phyloP scores from a whole-genome alignment of 2,888 invertebrate species.

The Amorpha juglandis region DNA sequence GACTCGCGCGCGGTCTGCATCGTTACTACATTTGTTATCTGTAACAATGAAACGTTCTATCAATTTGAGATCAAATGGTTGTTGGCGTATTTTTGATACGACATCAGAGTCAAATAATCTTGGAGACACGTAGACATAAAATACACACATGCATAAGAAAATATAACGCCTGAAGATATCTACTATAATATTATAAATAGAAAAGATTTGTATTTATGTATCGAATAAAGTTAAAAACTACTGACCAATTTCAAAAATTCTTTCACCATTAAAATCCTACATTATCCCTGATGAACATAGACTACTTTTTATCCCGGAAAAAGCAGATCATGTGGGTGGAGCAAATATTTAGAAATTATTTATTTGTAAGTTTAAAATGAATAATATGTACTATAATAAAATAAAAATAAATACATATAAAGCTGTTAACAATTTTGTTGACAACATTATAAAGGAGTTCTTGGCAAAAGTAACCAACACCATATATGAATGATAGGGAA shows the following conservation, averaged over 20 bases:
- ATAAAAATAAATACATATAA: not conserved
- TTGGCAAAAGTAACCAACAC: not conserved
- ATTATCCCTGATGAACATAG: no score
- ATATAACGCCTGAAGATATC: no score
- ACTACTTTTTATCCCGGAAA: no score
- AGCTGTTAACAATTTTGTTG: not conserved
- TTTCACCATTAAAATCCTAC: no score
- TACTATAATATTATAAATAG: not conserved
- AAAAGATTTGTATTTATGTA: no score
- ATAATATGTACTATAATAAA: not conserved
- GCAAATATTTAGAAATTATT: not conserved
- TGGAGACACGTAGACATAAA: no score
- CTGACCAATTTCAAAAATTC: no score
- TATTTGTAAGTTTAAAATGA: not conserved
- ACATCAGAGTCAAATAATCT: conserved; percentile 12
- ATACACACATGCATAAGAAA: no score
- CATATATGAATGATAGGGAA: conserved; percentile 10
- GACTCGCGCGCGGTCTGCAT: conserved; percentile 80
- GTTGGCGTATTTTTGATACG: not conserved
- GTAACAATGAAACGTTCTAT: conserved; percentile 48
- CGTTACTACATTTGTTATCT: conserved; percentile 71
- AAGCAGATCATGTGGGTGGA: no score
- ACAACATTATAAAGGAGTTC: not conserved
- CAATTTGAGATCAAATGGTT: conserved; percentile 29
- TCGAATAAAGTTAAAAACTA: no score